Conservation (phyloP, 1,140 invertebrate genomes). For the Euwallacea similis region DNA sequence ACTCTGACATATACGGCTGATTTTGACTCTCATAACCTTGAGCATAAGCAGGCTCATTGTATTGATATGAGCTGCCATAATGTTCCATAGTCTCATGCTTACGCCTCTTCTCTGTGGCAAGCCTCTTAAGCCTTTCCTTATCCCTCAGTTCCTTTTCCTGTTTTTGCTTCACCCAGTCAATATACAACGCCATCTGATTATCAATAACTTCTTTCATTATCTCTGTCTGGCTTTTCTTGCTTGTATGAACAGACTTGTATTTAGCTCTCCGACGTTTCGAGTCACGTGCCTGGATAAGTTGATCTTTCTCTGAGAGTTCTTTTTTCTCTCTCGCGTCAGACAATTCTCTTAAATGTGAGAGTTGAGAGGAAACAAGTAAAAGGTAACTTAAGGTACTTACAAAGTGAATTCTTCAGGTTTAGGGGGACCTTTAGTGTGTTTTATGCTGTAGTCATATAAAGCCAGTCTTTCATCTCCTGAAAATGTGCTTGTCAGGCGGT, state of each 20-base stretch:
- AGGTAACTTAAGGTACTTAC: slow-evolving; percentile 41
- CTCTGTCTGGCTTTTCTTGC: slow-evolving; percentile 66
- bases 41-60: not conserved
- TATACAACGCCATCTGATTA: slow-evolving; percentile 57
- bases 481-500: slow-evolving; percentile 58
- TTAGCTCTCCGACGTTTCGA: slow-evolving; percentile 64
- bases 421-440: slow-evolving; percentile 52
- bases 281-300: slow-evolving; percentile 63
- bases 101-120: slow-evolving; percentile 9
- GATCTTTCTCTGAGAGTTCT: slow-evolving; percentile 53
- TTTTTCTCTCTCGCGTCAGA: slow-evolving; percentile 37
- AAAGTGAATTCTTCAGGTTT: slow-evolving; percentile 48
- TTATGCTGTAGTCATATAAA: slow-evolving; percentile 57
- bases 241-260: slow-evolving; percentile 66
- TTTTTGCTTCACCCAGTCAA: slow-evolving; percentile 41
- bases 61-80: slow-evolving; percentile 21
- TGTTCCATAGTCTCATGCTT: not conserved
- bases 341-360: slow-evolving; percentile 16
- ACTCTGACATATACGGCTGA: not conserved
- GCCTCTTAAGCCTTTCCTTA: slow-evolving; percentile 24
- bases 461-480: slow-evolving; percentile 57
- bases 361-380: slow-evolving; percentile 10
- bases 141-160: slow-evolving; percentile 25
- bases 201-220: slow-evolving; percentile 65
- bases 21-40: slow-evolving; percentile 8